These are phyloP conservation scores for Lasioglossum oenotherae DNA, from an alignment of 2,888 invertebrate species.

Conservation along the genomic window DNA sequence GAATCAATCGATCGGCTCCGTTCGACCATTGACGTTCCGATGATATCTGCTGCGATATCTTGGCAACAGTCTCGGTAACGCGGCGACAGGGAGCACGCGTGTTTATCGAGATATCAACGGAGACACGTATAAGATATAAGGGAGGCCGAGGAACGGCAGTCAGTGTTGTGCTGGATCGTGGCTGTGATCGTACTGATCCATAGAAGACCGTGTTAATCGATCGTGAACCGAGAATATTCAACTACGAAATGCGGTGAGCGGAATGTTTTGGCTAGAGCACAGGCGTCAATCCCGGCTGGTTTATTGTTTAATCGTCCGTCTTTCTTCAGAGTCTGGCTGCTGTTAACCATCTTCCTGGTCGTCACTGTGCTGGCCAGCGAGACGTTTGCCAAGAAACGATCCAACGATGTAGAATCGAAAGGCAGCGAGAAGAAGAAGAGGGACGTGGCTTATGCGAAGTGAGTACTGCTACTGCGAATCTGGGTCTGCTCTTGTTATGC, in stretches of 20 bases:
- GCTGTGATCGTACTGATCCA: conserved; percentile 24
- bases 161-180: conserved; percentile 52
- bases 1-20: neutral
- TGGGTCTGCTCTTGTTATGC: neutral
- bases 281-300: neutral
- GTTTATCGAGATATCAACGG: conserved; percentile 66
- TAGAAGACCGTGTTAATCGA: neutral
- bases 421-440: conserved; percentile 48
- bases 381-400: conserved; percentile 51
- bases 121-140: conserved; percentile 64
- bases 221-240: neutral
- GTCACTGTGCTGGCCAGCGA: conserved; percentile 57
- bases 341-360: conserved; percentile 53
- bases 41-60: conserved; percentile 34
- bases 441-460: conserved; percentile 51
- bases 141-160: conserved; percentile 30
- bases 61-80: neutral
- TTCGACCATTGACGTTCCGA: neutral
- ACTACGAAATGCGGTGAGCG: conserved; percentile 46
- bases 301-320: neutral
- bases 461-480: conserved; percentile 23
- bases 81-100: neutral
- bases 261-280: conserved; percentile 26
- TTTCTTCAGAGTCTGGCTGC: conserved; percentile 62
- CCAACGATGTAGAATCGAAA: conserved; percentile 48